A percentile compares a stretch with the other conserved stretches of the same genome.
phyloP scores from a whole-genome alignment of 2,888 invertebrate species.

The Hedychridium roseum region DNA sequence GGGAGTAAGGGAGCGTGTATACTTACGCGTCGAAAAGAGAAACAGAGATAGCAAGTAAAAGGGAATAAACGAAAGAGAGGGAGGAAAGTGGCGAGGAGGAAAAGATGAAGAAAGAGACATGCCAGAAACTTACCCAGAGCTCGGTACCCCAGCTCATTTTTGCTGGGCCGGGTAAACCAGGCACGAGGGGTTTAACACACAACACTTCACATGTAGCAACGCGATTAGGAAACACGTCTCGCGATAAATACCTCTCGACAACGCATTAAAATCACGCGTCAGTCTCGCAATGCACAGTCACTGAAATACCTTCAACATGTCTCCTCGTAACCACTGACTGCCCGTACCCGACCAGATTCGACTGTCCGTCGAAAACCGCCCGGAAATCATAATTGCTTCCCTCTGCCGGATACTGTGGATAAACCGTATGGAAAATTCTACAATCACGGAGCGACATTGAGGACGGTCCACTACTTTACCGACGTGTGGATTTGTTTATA shows the following conservation, averaged over 20 bases:
- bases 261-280: conserved; percentile 49
- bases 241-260: conserved; percentile 20
- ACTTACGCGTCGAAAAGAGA: neutral
- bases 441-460: no score
- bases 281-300: conserved; percentile 47
- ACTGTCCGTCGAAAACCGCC: conserved; percentile 50
- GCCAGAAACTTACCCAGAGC: conserved; percentile 61
- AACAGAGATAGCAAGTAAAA: neutral
- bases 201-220: conserved; percentile 52
- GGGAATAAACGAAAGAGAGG: neutral
- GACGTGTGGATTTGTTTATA: no score
- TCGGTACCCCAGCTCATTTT: conserved; percentile 66
- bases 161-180: conserved; percentile 54
- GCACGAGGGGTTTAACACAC: conserved; percentile 32
- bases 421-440: no score
- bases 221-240: conserved; percentile 31
- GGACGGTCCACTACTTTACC: no score
- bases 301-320: conserved; percentile 55
- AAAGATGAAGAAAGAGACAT: neutral
- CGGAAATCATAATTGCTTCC: conserved; percentile 45
- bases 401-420: conserved; percentile 19
- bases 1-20: neutral
- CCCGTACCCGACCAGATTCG: conserved; percentile 53
- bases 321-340: conserved; percentile 59
- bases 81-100: conserved; percentile 7